Evolutionary conservation across 1,140 invertebrate species (phyloP), one percentile per base, ranked within the genome.

Genomic region (Vanessa atalanta): DNA sequence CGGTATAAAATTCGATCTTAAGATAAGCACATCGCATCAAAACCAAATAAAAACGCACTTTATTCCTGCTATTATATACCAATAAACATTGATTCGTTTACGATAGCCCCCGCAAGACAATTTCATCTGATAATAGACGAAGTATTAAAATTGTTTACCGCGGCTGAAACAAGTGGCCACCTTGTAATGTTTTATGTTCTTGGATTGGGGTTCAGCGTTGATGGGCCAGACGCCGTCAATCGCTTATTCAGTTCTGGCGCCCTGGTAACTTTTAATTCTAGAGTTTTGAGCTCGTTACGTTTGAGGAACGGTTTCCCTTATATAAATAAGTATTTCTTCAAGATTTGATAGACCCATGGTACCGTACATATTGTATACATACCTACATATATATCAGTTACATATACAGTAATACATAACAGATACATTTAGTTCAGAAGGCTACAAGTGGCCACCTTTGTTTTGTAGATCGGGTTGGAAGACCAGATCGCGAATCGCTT

Each of bases 81-180:
- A 81, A 88, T 90, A 90, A 90, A 90, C 79, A 83, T 83, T 75
- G 80, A 73, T 73, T 76, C 65, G 83, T 90, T 90, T 84, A 88
- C 83, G 84, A 84, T 75, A 72, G 65, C 69, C 83, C 70, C 83
- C 80, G 75, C 79, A 82, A 83, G 83, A 84, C 81, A 88, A 84
- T 86, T 83, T 79, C 75, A 81, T 82, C 85, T 81, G 82, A 84
- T 86, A 83, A 84, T 86, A 83, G 81, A 81, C 79, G 73, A 75
- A 70, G 78, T 82, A 88, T 89, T 85, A 88, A 89, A 89, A 84
- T 86, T 90, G 87, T 90, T 88, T 90, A 87, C 82, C 81, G 73
- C 68, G 78, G 65, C 63, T 65, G 73, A 63, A 66, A 73, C 75
- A 73, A 69, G 72, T 77, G 75, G 76, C 78, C 78, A 78, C 76